Evolutionary conservation across 2,113 vertebrate species (phyloP), one percentile per base, ranked within the genome.

Genomic region (Cyanoderma ruficeps): DNA sequence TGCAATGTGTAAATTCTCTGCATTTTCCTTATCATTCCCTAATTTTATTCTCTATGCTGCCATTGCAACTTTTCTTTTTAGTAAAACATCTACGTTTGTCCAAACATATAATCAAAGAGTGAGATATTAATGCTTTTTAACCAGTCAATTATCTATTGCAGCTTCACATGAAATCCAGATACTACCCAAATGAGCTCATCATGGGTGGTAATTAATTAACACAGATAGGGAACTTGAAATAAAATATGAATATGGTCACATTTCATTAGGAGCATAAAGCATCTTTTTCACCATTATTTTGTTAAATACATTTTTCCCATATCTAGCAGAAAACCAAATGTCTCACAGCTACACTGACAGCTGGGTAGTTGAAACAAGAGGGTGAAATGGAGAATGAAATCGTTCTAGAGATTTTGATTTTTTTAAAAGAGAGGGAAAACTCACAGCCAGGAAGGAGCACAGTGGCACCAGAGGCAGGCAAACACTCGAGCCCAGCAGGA

Each of bases 191-290:
- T 53, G 86, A 94, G 68, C 47, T 92, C 94, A 88, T 91, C 74
- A 23, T 74, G 44, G 63, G 71, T 94, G 72, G 50, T 89, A 90
- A 96, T 97, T 97, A 96, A 97, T 94, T 96, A 96, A 83, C 65
- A 92, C 39, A 28, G 17, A 80, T 11, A 18, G 49, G 61, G 53
- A 79, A 64, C 92, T 90, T 81, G 55, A 96, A 96, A 93, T 90
- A 94, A 92, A 90, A 87, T 65, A 78, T 69, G 25, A 90, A 67
- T 72, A 46, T 44, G 57, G 68, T 85, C 91, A 83, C 83, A 79
- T 80, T 75, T 94, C 92, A 95, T 93, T 96, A 91, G 78, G 25
- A 87, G 7, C 56, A 83, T 64, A 70, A 83, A 50, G 25, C 44
- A 63, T 87, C 82, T 96, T 90, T 76, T 74, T 84, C 52, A 71